phyloP scores from a whole-genome alignment of 1,140 invertebrate genomes.

The Lutraria rhynchaena region DNA sequence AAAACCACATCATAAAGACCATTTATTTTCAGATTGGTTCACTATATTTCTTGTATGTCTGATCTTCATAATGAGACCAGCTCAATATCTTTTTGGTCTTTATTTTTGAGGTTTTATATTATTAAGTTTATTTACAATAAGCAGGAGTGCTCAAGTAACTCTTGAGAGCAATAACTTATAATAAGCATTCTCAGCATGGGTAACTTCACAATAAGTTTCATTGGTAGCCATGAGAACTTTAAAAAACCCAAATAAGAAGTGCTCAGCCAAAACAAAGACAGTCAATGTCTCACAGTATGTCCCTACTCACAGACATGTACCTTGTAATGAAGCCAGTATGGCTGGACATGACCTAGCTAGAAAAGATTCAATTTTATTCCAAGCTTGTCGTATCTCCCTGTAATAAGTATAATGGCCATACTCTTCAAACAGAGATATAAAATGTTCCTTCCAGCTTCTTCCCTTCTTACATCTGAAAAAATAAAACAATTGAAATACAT shows the following conservation, averaged over 20 bases:
- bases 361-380: slow-evolving; percentile 69
- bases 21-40: background rate
- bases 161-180: too few relatives aligned
- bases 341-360: slow-evolving; percentile 57
- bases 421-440: slow-evolving; percentile 64
- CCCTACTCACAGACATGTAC: too few relatives aligned
- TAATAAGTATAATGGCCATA: slow-evolving; percentile 69
- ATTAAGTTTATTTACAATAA: too few relatives aligned
- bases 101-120: too few relatives aligned
- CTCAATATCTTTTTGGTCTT: background rate
- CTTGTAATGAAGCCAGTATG: slow-evolving; percentile 52
- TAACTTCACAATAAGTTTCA: too few relatives aligned
- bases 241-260: too few relatives aligned
- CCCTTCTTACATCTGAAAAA: slow-evolving; percentile 10
- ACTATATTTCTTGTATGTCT: background rate
- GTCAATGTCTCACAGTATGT: too few relatives aligned
- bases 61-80: background rate
- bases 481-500: too few relatives aligned
- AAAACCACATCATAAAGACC: background rate
- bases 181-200: too few relatives aligned
- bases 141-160: too few relatives aligned
- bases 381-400: slow-evolving; percentile 60
- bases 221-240: too few relatives aligned
- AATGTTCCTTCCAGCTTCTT: slow-evolving; percentile 50
- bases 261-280: background rate